Evolutionary conservation across 2,888 invertebrate species (phyloP).

Genomic region (Anticlea derivata): DNA sequence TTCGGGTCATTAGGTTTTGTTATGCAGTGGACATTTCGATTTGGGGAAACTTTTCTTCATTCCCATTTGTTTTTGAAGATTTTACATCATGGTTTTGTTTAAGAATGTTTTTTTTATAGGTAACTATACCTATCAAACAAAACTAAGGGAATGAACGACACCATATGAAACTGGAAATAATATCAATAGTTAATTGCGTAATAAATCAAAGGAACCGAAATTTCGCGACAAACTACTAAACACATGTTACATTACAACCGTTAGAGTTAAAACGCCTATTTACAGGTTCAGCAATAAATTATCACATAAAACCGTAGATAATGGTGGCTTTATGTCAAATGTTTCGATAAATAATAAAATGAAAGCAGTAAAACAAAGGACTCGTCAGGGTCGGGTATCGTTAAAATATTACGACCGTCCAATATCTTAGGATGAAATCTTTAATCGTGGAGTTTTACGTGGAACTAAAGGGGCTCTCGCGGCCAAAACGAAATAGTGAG

Average conservation of each 20-base stretch:
- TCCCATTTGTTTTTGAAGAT: neutral
- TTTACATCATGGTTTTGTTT: too few relatives aligned
- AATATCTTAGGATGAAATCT: slow-evolving; percentile 78
- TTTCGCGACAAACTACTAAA: slow-evolving; percentile 19
- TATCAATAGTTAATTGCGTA: slow-evolving; percentile 5
- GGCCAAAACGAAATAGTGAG: slow-evolving; percentile 57
- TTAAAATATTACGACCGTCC: slow-evolving; percentile 81
- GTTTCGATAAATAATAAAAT: slow-evolving; percentile 81
- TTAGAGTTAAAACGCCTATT: slow-evolving; percentile 40
- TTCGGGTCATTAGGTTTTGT: slow-evolving; percentile 22
- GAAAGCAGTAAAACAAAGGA: slow-evolving; percentile 75
- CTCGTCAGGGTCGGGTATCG: slow-evolving; percentile 64
- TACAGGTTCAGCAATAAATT: slow-evolving; percentile 60
- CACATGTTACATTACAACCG: slow-evolving; percentile 21
- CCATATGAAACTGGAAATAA: slow-evolving; percentile 1
- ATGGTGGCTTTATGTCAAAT: slow-evolving; percentile 72
- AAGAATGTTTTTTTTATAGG: too few relatives aligned
- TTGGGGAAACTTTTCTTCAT: slow-evolving; percentile 4
- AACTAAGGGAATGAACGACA: too few relatives aligned
- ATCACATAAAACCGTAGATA: slow-evolving; percentile 71
- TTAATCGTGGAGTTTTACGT: slow-evolving; percentile 73
- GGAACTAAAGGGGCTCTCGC: slow-evolving; percentile 56
- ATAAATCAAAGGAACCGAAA: slow-evolving; percentile 16
- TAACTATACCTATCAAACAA: neutral
- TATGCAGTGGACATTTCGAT: slow-evolving; percentile 26